phyloP scores from a whole-genome alignment of 2,888 invertebrate species.

The Camptogramma bilineatum region DNA sequence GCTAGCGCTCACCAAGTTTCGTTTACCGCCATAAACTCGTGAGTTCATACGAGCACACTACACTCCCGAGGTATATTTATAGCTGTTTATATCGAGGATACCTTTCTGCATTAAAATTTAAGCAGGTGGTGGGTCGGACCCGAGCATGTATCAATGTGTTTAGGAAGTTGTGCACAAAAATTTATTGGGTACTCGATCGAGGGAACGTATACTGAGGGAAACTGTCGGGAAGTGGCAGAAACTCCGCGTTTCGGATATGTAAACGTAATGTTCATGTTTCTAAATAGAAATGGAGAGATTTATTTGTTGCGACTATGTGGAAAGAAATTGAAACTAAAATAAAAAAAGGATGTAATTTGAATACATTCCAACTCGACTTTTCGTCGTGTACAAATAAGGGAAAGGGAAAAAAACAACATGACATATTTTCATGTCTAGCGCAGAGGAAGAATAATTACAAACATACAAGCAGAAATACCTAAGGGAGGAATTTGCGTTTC shows the following conservation, averaged over 20 bases:
- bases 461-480: slow-evolving; percentile 42
- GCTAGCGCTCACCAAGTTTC: slow-evolving; percentile 38
- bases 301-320: slow-evolving; percentile 1
- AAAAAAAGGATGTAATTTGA: slow-evolving; percentile 2
- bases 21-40: slow-evolving; percentile 39
- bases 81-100: slow-evolving; percentile 34
- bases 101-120: slow-evolving; percentile 49
- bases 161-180: slow-evolving; percentile 48
- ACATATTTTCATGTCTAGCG: slow-evolving; percentile 26
- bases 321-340: background rate
- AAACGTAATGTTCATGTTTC: slow-evolving; percentile 36
- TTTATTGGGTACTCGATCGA: slow-evolving; percentile 46
- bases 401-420: slow-evolving; percentile 9
- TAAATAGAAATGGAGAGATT: slow-evolving; percentile 25
- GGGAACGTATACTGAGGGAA: slow-evolving; percentile 41
- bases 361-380: background rate
- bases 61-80: slow-evolving; percentile 31
- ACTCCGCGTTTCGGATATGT: slow-evolving; percentile 29
- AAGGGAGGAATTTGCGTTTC: slow-evolving; percentile 45
- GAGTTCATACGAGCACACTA: slow-evolving; percentile 41
- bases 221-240: slow-evolving; percentile 35
- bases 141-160: slow-evolving; percentile 48
- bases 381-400: slow-evolving; percentile 6
- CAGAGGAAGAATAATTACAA: slow-evolving; percentile 39
- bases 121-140: slow-evolving; percentile 46